Evolutionary conservation across 2,888 invertebrate species (phyloP).

Genomic region (Noctua comes): DNA sequence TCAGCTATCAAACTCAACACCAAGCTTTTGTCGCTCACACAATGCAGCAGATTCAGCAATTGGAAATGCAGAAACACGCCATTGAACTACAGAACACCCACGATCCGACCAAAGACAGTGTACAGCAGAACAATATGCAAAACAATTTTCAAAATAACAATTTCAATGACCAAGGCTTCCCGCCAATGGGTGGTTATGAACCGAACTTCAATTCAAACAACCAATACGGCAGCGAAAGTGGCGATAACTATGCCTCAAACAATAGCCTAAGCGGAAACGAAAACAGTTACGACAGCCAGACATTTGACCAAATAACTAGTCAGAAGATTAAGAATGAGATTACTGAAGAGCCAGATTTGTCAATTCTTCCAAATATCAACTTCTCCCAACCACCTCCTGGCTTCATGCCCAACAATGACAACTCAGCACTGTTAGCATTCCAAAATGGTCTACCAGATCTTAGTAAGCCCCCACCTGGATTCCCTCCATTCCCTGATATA

Average conservation of each 20-base stretch:
- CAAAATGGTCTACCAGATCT: slow-evolving; percentile 94
- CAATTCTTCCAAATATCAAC: slow-evolving; percentile 84
- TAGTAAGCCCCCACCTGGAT: slow-evolving; percentile 96
- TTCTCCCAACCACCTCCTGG: slow-evolving; percentile 89
- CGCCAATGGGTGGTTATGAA: slow-evolving; percentile 79
- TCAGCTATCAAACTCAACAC: slow-evolving; percentile 97
- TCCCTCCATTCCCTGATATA: slow-evolving; percentile 88
- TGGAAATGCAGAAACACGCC: slow-evolving; percentile 94
- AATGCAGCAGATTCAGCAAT: slow-evolving; percentile 95
- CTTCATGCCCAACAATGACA: slow-evolving; percentile 78
- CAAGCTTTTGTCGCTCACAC: slow-evolving; percentile 98
- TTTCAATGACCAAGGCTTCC: slow-evolving; percentile 82
- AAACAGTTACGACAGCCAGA: slow-evolving; percentile 87
- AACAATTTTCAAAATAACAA: slow-evolving; percentile 80
- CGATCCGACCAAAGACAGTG: slow-evolving; percentile 79
- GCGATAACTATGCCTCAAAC: slow-evolving; percentile 85
- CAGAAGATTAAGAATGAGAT: slow-evolving; percentile 76
- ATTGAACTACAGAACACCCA: slow-evolving; percentile 89
- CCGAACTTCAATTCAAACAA: slow-evolving; percentile 80
- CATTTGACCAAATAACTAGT: slow-evolving; percentile 83
- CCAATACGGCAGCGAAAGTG: slow-evolving; percentile 84
- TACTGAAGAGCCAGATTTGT: slow-evolving; percentile 79
- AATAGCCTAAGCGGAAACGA: slow-evolving; percentile 89
- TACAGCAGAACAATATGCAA: slow-evolving; percentile 77
- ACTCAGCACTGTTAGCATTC: slow-evolving; percentile 83